Conservation (phyloP, 2,888 invertebrate species). For the Lydus trimaculatus region DNA sequence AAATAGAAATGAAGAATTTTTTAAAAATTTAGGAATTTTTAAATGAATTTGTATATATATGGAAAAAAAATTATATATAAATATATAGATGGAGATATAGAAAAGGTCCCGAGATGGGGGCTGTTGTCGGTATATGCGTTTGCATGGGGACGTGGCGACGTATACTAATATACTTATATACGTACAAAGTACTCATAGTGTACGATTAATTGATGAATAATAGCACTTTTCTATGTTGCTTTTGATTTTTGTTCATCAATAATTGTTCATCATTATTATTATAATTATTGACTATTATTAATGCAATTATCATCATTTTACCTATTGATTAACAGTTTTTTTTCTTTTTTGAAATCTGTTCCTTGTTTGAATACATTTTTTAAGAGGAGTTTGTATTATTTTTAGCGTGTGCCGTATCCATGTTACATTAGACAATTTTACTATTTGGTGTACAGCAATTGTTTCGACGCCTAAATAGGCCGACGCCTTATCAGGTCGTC, state of each 20-base stretch:
- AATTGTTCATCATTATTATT: background rate
- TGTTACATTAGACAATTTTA: slow-evolving; percentile 64
- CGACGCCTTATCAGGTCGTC: slow-evolving; percentile 47
- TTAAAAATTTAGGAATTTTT: slow-evolving; percentile 72
- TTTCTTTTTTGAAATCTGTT: too few relatives aligned
- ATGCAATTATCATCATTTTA: background rate
- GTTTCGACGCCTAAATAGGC: slow-evolving; percentile 54
- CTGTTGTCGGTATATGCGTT: slow-evolving; percentile 55
- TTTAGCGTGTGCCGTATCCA: slow-evolving; percentile 63
- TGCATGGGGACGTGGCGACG: slow-evolving; percentile 59
- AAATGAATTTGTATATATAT: slow-evolving; percentile 74
- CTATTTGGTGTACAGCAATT: slow-evolving; percentile 64
- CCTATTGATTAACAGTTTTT: background rate
- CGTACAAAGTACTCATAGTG: slow-evolving; percentile 62
- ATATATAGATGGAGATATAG: slow-evolving; percentile 61
- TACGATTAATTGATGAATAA: slow-evolving; percentile 43
- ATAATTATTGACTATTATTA: background rate
- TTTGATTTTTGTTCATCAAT: slow-evolving; percentile 45
- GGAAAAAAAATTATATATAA: slow-evolving; percentile 65
- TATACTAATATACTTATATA: slow-evolving; percentile 60
- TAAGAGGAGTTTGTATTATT: background rate
- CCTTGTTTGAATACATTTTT: background rate
- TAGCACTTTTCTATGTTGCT: slow-evolving; percentile 59
- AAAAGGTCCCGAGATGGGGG: slow-evolving; percentile 60
- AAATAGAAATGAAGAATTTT: slow-evolving; percentile 52